Evolutionary conservation across 2,113 vertebrate species (phyloP).

Genomic region (Solenodon paradoxus): DNA sequence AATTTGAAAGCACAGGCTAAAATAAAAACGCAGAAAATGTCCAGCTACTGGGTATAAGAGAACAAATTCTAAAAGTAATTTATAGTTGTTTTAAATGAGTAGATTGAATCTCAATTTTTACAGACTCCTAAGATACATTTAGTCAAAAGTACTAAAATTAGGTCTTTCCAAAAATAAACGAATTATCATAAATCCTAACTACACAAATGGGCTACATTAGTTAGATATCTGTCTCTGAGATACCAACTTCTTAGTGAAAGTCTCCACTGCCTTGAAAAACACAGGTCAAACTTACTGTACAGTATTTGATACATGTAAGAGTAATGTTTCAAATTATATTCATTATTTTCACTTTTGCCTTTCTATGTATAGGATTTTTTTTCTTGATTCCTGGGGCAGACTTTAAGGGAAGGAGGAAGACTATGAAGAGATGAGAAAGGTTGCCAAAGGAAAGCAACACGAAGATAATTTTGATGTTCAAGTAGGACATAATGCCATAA

Average conservation of each 20-base stretch:
- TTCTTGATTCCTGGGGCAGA: background rate
- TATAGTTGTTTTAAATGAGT: background rate
- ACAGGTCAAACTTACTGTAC: background rate
- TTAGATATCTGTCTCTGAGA: background rate
- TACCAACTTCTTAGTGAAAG: background rate
- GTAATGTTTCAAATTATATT: background rate
- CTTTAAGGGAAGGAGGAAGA: background rate
- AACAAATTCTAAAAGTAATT: background rate
- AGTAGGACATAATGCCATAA: background rate
- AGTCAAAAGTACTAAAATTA: slow-evolving; percentile 13
- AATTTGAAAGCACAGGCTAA: background rate
- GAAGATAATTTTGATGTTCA: background rate
- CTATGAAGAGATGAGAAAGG: background rate
- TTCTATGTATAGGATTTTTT: background rate
- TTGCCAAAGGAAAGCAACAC: background rate
- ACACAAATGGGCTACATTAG: background rate
- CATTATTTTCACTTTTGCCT: background rate
- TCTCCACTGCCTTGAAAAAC: background rate
- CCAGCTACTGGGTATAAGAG: background rate
- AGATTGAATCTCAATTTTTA: background rate
- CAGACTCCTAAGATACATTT: background rate
- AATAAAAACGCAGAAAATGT: background rate
- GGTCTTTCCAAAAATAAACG: background rate
- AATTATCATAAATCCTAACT: background rate
- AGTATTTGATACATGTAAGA: background rate